Percentiles rank a stretch among this genome's conserved stretches.
Evolutionary conservation across 2,113 vertebrate genomes (phyloP).

Genomic region (Sebastes schlegelii): DNA sequence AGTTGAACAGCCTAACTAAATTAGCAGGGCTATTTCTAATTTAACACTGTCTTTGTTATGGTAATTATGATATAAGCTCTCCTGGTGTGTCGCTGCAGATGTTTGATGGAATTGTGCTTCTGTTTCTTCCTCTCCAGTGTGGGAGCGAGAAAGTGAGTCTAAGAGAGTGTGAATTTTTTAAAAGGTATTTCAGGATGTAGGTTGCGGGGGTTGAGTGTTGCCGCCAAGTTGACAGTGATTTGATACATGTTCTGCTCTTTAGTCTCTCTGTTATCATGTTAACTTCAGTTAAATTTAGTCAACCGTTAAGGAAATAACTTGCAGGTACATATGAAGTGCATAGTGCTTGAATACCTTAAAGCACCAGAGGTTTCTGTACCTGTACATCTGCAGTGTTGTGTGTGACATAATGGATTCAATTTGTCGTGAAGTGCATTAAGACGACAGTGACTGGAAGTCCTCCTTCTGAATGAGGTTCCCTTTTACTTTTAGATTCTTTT

Average conservation of each 20-base stretch:
- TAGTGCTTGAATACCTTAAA: too few relatives aligned
- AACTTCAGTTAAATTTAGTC: slow-evolving; percentile 14
- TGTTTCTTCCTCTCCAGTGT: slow-evolving; percentile 27
- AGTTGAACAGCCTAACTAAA: slow-evolving; percentile 44
- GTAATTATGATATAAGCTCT: slow-evolving; percentile 60
- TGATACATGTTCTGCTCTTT: slow-evolving; percentile 19
- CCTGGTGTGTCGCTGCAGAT: slow-evolving; percentile 33
- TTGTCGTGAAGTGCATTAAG: slow-evolving; percentile 11
- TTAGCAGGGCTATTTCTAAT: slow-evolving; percentile 65
- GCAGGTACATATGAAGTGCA: neutral
- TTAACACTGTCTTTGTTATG: slow-evolving; percentile 67
- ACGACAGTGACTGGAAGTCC: neutral
- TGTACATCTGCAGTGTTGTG: neutral
- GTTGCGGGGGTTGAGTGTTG: slow-evolving; percentile 21
- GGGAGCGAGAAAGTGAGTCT: neutral
- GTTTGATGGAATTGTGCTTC: slow-evolving; percentile 46
- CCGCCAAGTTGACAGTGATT: neutral
- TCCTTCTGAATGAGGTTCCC: slow-evolving; percentile 12
- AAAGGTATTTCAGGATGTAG: slow-evolving; percentile 40
- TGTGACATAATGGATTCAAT: neutral
- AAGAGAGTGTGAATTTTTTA: slow-evolving; percentile 37
- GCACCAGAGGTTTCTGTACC: neutral
- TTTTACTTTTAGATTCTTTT: slow-evolving; percentile 42
- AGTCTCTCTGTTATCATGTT: slow-evolving; percentile 1
- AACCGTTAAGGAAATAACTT: neutral